These are phyloP conservation scores for Tapirus indicus DNA, from an alignment of 2,797 vertebrate species.

Conservation along the genomic window DNA sequence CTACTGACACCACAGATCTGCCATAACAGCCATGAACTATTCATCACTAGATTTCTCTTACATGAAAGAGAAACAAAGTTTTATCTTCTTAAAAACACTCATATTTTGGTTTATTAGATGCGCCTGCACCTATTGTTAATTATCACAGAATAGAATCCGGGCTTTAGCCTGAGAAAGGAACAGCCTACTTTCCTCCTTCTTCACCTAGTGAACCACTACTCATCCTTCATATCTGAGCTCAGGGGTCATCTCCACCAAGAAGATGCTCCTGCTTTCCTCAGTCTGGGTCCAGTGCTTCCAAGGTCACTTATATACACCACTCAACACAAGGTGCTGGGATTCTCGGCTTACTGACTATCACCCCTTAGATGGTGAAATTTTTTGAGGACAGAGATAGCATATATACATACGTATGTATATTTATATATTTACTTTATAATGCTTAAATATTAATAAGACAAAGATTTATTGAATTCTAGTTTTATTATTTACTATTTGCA, in stretches of 20 bases:
- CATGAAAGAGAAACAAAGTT: background rate
- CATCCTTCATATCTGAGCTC: background rate
- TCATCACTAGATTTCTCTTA: background rate
- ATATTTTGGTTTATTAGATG: background rate
- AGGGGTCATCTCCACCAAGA: background rate
- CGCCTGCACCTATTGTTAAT: background rate
- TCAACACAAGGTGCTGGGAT: background rate
- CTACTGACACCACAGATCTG: background rate
- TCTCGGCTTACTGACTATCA: background rate
- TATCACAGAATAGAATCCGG: background rate
- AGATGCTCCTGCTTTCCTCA: background rate
- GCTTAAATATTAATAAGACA: background rate
- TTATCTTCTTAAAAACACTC: background rate
- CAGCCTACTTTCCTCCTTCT: background rate
- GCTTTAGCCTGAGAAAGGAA: background rate
- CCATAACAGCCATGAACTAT: background rate
- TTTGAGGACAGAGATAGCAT: background rate
- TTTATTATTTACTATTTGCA: background rate
- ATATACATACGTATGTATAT: background rate
- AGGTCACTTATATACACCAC: too few relatives aligned
- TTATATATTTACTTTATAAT: background rate
- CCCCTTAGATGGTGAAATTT: background rate
- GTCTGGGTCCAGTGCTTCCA: background rate
- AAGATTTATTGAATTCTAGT: background rate
- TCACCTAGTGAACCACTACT: background rate